These are phyloP conservation scores for Heterochromis multidens DNA, from an alignment of 2,113 vertebrate genomes.

Conservation along the genomic window DNA sequence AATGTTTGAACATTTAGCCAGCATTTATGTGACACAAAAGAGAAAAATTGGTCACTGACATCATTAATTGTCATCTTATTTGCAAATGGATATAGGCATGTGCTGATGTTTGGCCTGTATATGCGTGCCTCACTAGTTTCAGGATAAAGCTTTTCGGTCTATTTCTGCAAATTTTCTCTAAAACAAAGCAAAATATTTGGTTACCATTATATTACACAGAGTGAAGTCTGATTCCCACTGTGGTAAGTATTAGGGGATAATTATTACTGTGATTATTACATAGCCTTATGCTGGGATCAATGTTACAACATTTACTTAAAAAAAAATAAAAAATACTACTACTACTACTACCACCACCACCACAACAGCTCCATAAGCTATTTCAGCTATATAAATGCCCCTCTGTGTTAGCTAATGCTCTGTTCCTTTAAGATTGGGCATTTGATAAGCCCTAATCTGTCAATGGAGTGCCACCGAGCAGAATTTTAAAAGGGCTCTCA, in stretches of 20 bases:
- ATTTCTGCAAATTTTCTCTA: neutral
- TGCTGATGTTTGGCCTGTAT: neutral
- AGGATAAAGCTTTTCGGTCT: neutral
- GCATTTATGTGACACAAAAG: neutral
- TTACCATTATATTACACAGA: neutral
- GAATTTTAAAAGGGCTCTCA: slow-evolving; percentile 26
- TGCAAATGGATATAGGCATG: neutral
- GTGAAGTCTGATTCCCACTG: neutral
- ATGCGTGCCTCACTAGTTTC: neutral
- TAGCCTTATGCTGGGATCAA: neutral
- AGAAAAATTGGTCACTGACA: neutral
- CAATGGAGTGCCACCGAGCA: slow-evolving; percentile 1
- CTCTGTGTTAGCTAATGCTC: neutral
- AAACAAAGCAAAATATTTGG: neutral
- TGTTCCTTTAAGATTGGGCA: slow-evolving; percentile 18
- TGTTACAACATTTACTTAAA: neutral
- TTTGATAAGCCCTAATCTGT: slow-evolving; percentile 34
- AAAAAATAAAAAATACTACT: neutral
- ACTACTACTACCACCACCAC: neutral
- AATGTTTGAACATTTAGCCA: neutral
- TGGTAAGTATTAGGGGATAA: neutral
- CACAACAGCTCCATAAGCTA: neutral
- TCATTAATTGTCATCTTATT: neutral
- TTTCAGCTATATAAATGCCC: neutral
- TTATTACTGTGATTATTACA: neutral